Evolutionary conservation across 2,888 invertebrate species (phyloP).

Genomic region (Chymomyza amoena): DNA sequence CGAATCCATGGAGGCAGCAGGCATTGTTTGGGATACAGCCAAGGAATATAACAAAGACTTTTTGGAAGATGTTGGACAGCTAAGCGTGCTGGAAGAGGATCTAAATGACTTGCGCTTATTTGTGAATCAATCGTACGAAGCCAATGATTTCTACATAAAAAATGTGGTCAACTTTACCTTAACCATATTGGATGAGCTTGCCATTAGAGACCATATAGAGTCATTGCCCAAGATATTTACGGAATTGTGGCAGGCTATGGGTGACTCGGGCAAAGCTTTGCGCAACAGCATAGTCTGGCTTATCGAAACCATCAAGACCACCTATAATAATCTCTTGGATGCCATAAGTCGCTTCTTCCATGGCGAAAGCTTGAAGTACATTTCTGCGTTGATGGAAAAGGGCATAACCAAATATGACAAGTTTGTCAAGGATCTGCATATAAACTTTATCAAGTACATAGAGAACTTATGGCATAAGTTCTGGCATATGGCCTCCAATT

Average conservation of each 20-base stretch:
- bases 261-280: constrained; percentile 89
- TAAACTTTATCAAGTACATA: constrained; percentile 83
- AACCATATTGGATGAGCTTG: constrained; percentile 87
- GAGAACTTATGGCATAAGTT: constrained; percentile 87
- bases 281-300: constrained; percentile 87
- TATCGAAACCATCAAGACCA: constrained; percentile 83
- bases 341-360: constrained; percentile 85
- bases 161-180: constrained; percentile 86
- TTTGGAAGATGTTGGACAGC: constrained; percentile 84
- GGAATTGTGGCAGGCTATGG: constrained; percentile 92
- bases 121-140: constrained; percentile 87
- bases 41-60: constrained; percentile 85
- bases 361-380: constrained; percentile 87
- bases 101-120: constrained; percentile 82
- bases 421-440: constrained; percentile 88
- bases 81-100: constrained; percentile 84
- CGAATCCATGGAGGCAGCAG: constrained; percentile 84
- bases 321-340: constrained; percentile 85
- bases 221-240: constrained; percentile 88
- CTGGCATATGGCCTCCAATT: constrained; percentile 82
- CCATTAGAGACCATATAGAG: constrained; percentile 87
- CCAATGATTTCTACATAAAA: constrained; percentile 91
- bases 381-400: constrained; percentile 84
- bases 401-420: constrained; percentile 88
- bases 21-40: constrained; percentile 87